Base-by-base conservation (phyloP, 2,797 vertebrate species). In the Tiaroga cobitis region DNA sequence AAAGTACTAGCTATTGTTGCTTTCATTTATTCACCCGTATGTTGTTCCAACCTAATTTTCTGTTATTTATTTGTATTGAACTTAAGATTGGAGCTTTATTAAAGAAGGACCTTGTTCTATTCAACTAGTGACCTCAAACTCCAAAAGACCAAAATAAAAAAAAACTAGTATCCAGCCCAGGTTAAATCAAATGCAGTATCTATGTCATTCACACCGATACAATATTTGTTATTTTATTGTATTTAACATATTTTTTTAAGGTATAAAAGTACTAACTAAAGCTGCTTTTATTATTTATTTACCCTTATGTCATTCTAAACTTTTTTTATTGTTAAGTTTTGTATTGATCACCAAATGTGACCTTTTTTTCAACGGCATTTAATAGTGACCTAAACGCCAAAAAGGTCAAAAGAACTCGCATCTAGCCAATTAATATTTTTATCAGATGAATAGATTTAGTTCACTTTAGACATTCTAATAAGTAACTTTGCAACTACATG, bases 271-370 rank as follows among this genome's bases (percentile, higher is more conserved):
- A 72, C 13, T n/a, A 43, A 26, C 13, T 43, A 72, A 46, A 26
- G 24, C 8, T 79, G 56, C n/a, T 79, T 59, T 78, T 78, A 78
- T 78, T 11, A 15, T 63, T 15, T 63, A 78, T 78, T 29, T 2
- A 49, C 15, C 43, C 43, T 49, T 18, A 18, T 49, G 15, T 49
- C 46, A 49, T 49, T 65, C 26, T 8, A n/a, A 59, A 18, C 6
- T 21, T 16, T 5, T 16, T 77, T 26, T n/a, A 24, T 24, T 72
- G 69, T 37, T 26, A 43, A 16, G 46, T 69, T 39, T 69, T 77
- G 54, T 15, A 16, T 26, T 18, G 4, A 77, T 41, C 37, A 77
- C 32, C 21, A 51, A 54, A 19, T 37, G 18, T 43, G 16, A 79
- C 0, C 15, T 18, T 63, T 43, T 24, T 41, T 59, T 51, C 26